Evolutionary conservation across 2,888 invertebrate genomes (phyloP), one percentile per base, ranked within the genome.

Genomic region (Sphaeridia pumilis): DNA sequence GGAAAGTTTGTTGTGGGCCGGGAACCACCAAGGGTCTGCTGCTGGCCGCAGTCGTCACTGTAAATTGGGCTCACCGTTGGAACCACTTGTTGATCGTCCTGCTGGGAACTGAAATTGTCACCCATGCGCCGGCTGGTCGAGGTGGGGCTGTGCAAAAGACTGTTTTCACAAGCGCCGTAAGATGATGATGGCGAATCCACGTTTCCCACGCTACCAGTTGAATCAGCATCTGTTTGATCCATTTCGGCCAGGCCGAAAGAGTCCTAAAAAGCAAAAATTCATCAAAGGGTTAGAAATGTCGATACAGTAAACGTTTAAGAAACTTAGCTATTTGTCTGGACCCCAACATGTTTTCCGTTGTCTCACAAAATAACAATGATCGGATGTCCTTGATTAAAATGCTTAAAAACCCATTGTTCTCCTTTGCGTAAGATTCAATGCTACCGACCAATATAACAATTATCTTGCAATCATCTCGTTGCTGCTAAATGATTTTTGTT

Each of bases 151-250:
- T 31, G 42, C 12, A 21, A 36, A 4, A 38, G 20, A 26, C 38
- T 41, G 35, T 43, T 44, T 3, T 48, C 48, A 41, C 34, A 26
- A 20, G 27, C 25, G 24, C 38, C 38, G 17, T 10, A 48, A 12
- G 45, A 45, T 22, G 42, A 42, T 24, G 49, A 49, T 4, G 43
- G 43, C 10, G 31, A 49, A 12, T 31, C 50, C 2, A 24, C 34
- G 26, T 25, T 50, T 50, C 50, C 50, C 50, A 50, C 50, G 34
- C 44, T 50, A n/a, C 44, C 44, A 24, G 41, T 49, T 22, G 43
- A 27, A 22, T 27, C 38, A 7, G 22, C n/a, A 3, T 44, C 10
- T 50, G 26, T 17, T 2, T 44, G 27, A 12, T 50, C 34, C 35
- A 43, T 20, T 14, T 38, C 41, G 10, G 14, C 14, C 31, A 7